Conservation (phyloP, 2,888 invertebrate species). For the Plusia festucae region DNA sequence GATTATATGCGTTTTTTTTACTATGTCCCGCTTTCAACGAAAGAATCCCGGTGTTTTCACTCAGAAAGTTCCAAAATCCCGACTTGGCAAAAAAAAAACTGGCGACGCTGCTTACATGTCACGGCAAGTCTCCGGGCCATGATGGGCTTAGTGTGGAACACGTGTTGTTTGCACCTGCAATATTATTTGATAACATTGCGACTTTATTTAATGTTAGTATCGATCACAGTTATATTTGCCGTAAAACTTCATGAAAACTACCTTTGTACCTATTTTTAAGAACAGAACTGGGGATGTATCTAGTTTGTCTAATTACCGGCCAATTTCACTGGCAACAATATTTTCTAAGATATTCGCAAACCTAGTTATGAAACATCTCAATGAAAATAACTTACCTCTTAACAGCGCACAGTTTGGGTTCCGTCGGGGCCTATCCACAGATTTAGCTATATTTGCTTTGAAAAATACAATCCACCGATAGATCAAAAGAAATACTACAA, state of each 20-base stretch:
- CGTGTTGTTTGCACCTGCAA: not conserved
- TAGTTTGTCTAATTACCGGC: not conserved
- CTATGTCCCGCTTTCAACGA: too few relatives aligned
- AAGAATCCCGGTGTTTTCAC: too few relatives aligned
- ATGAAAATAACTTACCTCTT: not conserved
- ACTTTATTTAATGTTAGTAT: not conserved
- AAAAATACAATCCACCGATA: not conserved
- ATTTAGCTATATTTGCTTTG: not conserved
- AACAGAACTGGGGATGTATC: not conserved
- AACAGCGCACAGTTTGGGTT: too few relatives aligned
- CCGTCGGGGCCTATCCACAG: not conserved
- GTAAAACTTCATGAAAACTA: not conserved
- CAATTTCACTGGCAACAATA: not conserved
- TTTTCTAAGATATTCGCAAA: not conserved
- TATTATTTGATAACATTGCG: not conserved
- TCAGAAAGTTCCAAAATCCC: too few relatives aligned
- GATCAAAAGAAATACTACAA: too few relatives aligned
- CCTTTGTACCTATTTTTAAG: not conserved
- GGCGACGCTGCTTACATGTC: too few relatives aligned
- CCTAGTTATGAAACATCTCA: not conserved
- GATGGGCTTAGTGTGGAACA: too few relatives aligned
- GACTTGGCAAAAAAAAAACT: too few relatives aligned
- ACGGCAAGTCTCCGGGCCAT: too few relatives aligned
- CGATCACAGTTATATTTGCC: constrained; percentile 2
- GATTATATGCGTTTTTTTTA: too few relatives aligned